A percentile compares a stretch with the other conserved stretches of the same genome.
These are phyloP conservation scores for Gambusia yucatana DNA, from an alignment of 2,797 vertebrate species.

Conservation along the genomic window DNA sequence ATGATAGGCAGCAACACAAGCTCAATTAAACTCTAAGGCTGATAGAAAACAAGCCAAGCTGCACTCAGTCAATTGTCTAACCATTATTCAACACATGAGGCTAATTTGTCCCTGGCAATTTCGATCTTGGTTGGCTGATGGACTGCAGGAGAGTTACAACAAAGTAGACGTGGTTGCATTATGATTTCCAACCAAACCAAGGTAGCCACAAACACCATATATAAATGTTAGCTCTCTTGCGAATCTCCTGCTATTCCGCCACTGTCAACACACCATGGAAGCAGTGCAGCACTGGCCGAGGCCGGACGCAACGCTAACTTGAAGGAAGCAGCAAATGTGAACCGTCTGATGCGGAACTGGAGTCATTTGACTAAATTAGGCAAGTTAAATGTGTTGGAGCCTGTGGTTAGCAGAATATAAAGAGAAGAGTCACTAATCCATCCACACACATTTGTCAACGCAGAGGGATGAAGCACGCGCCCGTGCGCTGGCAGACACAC, in stretches of 20 bases:
- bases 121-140: slow-evolving; percentile 64
- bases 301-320: slow-evolving; percentile 34
- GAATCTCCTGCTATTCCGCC: slow-evolving; percentile 51
- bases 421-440: slow-evolving; percentile 71
- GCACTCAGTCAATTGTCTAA: slow-evolving; percentile 70
- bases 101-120: slow-evolving; percentile 75
- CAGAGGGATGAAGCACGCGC: slow-evolving; percentile 43
- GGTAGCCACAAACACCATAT: slow-evolving; percentile 68
- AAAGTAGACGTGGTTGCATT: slow-evolving; percentile 53
- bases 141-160: slow-evolving; percentile 64
- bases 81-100: slow-evolving; percentile 74
- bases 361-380: slow-evolving; percentile 58
- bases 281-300: slow-evolving; percentile 17
- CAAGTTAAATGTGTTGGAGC: slow-evolving; percentile 63
- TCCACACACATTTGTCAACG: slow-evolving; percentile 63
- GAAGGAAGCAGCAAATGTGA: slow-evolving; percentile 44
- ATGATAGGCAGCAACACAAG: slow-evolving; percentile 11
- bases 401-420: slow-evolving; percentile 63
- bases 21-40: slow-evolving; percentile 16
- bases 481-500: slow-evolving; percentile 34
- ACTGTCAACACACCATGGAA: slow-evolving; percentile 41
- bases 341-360: slow-evolving; percentile 45
- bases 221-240: slow-evolving; percentile 71
- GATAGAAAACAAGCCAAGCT: slow-evolving; percentile 44
- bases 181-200: slow-evolving; percentile 58